Base-by-base conservation (phyloP, 1,140 invertebrate species). In the Pseudomyrmex pallidus region DNA sequence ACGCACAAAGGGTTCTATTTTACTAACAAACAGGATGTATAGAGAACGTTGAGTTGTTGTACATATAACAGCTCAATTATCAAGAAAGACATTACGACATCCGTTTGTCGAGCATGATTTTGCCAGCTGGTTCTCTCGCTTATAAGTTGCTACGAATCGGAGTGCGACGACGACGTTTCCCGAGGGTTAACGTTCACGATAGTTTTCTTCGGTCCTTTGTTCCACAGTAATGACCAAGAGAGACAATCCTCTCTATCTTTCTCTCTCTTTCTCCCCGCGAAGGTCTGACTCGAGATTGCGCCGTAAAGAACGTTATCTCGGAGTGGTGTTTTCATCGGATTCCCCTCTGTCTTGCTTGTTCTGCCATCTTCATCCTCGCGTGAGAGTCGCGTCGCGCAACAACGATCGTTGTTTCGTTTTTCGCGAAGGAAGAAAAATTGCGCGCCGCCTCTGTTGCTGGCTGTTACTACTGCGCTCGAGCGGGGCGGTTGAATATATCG, bases 291-390 rank as follows among this genome's bases (percentile, higher is more conserved):
- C 57, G 80, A 74, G 80, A 82, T 82, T 82, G 80, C 59, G 15
- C 70, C 70, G 57, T 82, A 82, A 82, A 82, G 80, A 82, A 82
- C 80, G 80, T 82, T 82, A 82, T 82, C 80, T 82, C 57, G n/a
- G 70, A 82, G 70, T 52, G 61, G 80, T 76, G 72, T 82, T 82
- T 82, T 82, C 80, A 73, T 82, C 72, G 80, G 80, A 80, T 80
- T 80, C 76, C 59, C 76, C 76, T 80, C 56, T 66, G 76, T 80
- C 76, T 80, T 70, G 17, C 76, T 70, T 35, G 54, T 61, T 17
- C 68, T 25, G 12, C 25, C 52, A 59, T 44, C n/a, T 44, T n/a
- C 62, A n/a, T 64, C 76, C 20, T 10, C 46, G 66, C 22, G 54
- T 35, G 35, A 35, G 35, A 57, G 44, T 72, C 46, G 76, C 66